Conservation (phyloP, 2,888 invertebrate species). For the Galerucella calmariensis region DNA sequence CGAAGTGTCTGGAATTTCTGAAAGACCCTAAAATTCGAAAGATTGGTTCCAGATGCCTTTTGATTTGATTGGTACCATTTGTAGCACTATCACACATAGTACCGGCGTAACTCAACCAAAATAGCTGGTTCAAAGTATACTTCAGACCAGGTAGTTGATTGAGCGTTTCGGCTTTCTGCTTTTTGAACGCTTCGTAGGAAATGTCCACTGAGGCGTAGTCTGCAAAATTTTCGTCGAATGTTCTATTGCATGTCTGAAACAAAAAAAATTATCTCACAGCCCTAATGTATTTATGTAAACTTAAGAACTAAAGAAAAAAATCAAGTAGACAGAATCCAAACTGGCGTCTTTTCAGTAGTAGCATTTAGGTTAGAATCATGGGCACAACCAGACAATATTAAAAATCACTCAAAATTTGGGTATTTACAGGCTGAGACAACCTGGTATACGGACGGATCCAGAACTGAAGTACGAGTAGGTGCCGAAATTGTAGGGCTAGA, state of each 20-base stretch:
- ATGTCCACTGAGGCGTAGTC: conserved; percentile 91
- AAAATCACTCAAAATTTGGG: too few species aligned
- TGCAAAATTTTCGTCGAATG: conserved; percentile 91
- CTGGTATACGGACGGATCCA: too few species aligned
- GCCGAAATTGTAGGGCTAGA: too few species aligned
- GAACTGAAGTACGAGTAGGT: too few species aligned
- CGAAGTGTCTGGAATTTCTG: conserved; percentile 52
- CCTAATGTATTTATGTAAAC: too few species aligned
- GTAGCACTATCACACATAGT: conserved; percentile 50
- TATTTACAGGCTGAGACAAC: too few species aligned
- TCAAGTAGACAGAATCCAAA: too few species aligned
- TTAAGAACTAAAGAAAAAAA: too few species aligned
- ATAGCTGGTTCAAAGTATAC: conserved; percentile 70
- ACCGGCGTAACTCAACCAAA: conserved; percentile 61
- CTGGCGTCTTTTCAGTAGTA: too few species aligned
- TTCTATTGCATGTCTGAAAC: conserved; percentile 77
- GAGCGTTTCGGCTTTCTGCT: conserved; percentile 74
- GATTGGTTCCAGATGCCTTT: conserved; percentile 40
- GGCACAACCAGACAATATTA: too few species aligned
- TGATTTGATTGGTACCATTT: conserved; percentile 12
- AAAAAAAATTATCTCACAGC: not conserved
- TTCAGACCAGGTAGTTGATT: conserved; percentile 72
- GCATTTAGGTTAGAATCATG: too few species aligned
- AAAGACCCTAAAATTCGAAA: conserved; percentile 50
- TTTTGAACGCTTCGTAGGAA: conserved; percentile 83